These are phyloP conservation scores for Crematogaster levior DNA, from an alignment of 2,888 invertebrate genomes.

Conservation along the genomic window DNA sequence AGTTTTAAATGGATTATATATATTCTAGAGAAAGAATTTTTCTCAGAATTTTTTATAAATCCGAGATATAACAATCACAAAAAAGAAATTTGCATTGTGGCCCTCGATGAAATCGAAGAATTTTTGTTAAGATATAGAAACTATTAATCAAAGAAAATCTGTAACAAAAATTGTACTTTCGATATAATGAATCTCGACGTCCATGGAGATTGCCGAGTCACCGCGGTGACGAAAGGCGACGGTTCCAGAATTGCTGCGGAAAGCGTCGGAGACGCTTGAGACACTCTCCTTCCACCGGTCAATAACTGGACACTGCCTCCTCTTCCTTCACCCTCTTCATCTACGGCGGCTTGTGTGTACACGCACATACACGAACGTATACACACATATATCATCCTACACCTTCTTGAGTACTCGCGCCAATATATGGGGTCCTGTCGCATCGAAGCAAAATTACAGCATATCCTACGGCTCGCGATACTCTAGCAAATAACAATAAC, in stretches of 20 bases:
- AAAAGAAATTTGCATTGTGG: neutral
- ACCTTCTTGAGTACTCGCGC: constrained; percentile 33
- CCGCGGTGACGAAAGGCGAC: constrained; percentile 56
- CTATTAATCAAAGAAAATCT: neutral
- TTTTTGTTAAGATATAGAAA: neutral
- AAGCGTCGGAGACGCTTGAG: constrained; percentile 66
- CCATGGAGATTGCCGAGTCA: constrained; percentile 47
- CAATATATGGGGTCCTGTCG: constrained; percentile 43
- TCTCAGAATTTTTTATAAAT: neutral
- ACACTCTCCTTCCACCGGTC: constrained; percentile 82
- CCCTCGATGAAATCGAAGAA: neutral
- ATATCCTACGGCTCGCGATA: neutral
- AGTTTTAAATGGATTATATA: neutral
- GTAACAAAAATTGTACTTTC: neutral
- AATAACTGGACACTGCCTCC: constrained; percentile 84
- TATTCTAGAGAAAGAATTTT: too few species aligned
- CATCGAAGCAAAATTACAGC: constrained; percentile 32
- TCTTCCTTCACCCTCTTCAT: constrained; percentile 55
- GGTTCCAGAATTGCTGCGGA: constrained; percentile 67
- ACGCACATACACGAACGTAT: neutral
- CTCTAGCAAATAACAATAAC: too few species aligned
- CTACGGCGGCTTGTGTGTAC: neutral
- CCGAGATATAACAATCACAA: neutral
- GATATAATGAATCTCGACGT: constrained; percentile 19
- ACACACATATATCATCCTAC: constrained; percentile 13